Evolutionary conservation across 2,888 invertebrate genomes (phyloP), one percentile per base, ranked within the genome.

Genomic region (Sinhomidia bicolor): DNA sequence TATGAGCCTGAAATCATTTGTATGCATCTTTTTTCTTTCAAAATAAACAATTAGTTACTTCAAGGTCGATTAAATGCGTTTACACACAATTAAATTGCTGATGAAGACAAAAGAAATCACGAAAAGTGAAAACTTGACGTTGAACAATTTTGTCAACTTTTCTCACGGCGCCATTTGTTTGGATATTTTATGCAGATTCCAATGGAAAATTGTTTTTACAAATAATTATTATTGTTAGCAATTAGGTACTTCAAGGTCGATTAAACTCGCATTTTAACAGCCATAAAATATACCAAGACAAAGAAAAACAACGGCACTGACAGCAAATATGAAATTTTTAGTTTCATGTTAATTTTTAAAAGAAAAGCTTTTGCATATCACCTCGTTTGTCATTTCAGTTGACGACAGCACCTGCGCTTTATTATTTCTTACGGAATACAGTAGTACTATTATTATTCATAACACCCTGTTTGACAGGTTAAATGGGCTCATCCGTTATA

Each of bases 171-270:
- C 1, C 5, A 6, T 23, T 10, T 23, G 23, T 26, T 10, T 60
- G 0, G 6, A 60, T 57, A 17, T 9, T 60, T 20, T 20, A 20
- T 57, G 20, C 20, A 57, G n/a, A n/a, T n/a, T n/a, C n/a, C n/a
- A n/a, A n/a, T n/a, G n/a, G n/a, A n/a, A n/a, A n/a, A n/a, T n/a
- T n/a, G n/a, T n/a, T n/a, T n/a, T n/a, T n/a, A n/a, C n/a, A n/a
- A n/a, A n/a, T n/a, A n/a, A n/a, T n/a, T n/a, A n/a, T n/a, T n/a
- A n/a, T n/a, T n/a, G n/a, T n/a, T n/a, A 68, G 10, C 17, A 79
- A 79, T 79, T 79, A 57, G 32, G 57, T n/a, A 20, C 79, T 79
- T 79, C 79, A 79, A 79, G 79, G 79, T 80, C 51, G 54, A 80
- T 80, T 80, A 80, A 80, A 23, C 62, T 62, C 80, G 44, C 78